phyloP scores from a whole-genome alignment of 2,888 invertebrate genomes.

The Idaea straminata region DNA sequence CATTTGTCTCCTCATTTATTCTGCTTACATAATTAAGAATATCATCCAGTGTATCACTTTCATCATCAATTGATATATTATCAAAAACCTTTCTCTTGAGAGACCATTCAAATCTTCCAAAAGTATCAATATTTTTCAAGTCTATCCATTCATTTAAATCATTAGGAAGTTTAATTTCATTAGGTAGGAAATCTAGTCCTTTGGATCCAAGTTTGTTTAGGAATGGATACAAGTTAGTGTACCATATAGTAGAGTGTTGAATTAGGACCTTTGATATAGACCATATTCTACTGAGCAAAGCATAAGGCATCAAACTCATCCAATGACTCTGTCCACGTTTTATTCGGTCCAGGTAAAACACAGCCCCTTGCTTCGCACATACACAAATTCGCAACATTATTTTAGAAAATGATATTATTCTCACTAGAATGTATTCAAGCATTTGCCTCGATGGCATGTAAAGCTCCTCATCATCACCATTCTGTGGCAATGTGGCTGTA shows the following conservation, averaged over 20 bases:
- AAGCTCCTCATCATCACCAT: slow-evolving; percentile 35
- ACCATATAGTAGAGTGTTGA: slow-evolving; percentile 75
- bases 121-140: slow-evolving; percentile 65
- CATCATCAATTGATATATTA: slow-evolving; percentile 41
- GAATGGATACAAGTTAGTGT: slow-evolving; percentile 62
- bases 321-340: slow-evolving; percentile 78
- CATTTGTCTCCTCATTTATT: slow-evolving; percentile 38
- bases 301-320: slow-evolving; percentile 78
- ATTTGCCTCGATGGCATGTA: slow-evolving; percentile 81
- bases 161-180: slow-evolving; percentile 61
- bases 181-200: slow-evolving; percentile 73
- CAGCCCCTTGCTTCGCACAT: slow-evolving; percentile 68
- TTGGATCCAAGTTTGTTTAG: slow-evolving; percentile 56
- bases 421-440: slow-evolving; percentile 77
- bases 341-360: slow-evolving; percentile 75
- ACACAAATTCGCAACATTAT: slow-evolving; percentile 74
- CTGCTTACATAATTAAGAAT: slow-evolving; percentile 60
- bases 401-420: slow-evolving; percentile 78
- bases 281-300: slow-evolving; percentile 78
- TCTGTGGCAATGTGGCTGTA: slow-evolving; percentile 46
- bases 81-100: slow-evolving; percentile 45
- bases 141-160: slow-evolving; percentile 73
- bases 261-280: slow-evolving; percentile 67
- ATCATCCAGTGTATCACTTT: slow-evolving; percentile 47
- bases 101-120: slow-evolving; percentile 62